These are phyloP conservation scores for Drosophila auraria DNA, from an alignment of 1,140 invertebrate species.

Conservation along the genomic window DNA sequence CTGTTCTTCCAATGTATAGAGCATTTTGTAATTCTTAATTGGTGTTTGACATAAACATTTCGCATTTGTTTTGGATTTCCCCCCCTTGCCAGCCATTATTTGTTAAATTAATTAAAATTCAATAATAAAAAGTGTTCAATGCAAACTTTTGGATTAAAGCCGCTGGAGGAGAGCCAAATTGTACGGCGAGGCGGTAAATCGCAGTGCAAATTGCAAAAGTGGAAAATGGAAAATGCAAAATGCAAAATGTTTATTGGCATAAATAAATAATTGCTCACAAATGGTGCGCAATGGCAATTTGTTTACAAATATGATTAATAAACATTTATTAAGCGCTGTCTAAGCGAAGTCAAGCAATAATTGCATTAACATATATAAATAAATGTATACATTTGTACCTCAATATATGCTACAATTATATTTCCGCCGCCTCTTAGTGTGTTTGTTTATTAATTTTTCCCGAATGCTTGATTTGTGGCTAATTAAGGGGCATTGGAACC, in stretches of 20 bases:
- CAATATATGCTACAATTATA: conserved; percentile 7
- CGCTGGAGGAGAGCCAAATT: neutral
- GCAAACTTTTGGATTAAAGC: conserved; percentile 64
- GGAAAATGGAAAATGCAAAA: conserved; percentile 10
- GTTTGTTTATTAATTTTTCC: conserved; percentile 24
- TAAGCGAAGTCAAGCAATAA: conserved; percentile 33
- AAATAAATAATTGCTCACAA: conserved; percentile 71
- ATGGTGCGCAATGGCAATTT: conserved; percentile 67
- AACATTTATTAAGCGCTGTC: conserved; percentile 63
- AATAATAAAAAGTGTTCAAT: conserved; percentile 74
- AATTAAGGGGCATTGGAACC: conserved; percentile 16
- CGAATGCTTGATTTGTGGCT: conserved; percentile 24
- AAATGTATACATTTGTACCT: neutral
- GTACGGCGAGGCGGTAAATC: neutral
- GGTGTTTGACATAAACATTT: conserved; percentile 33
- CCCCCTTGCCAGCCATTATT: conserved; percentile 41
- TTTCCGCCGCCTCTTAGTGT: conserved; percentile 6
- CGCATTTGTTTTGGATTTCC: conserved; percentile 26
- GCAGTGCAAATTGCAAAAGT: conserved; percentile 23
- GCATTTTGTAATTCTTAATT: conserved; percentile 45
- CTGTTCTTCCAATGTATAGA: neutral
- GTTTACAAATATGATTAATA: conserved; percentile 76
- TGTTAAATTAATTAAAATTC: conserved; percentile 81
- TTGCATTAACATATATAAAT: conserved; percentile 33
- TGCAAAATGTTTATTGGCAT: conserved; percentile 67